These are phyloP conservation scores for Cepphus grylle DNA, from an alignment of 2,113 vertebrate species.

Conservation along the genomic window DNA sequence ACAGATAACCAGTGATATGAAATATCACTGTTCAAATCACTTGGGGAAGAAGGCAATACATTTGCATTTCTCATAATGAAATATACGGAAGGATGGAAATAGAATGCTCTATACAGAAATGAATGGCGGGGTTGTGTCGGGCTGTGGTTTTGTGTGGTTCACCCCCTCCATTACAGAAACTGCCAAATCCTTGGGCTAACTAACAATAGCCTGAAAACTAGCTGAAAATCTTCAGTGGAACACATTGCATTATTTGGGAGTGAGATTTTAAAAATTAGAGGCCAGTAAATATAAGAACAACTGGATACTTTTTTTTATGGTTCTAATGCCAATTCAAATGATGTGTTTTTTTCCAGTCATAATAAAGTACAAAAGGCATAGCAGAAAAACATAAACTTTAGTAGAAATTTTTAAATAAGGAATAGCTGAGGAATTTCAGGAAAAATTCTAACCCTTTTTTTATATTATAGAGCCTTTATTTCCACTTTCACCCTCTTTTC, in stretches of 20 bases:
- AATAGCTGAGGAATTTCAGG: not conserved
- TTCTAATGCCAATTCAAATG: not conserved
- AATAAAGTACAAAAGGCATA: not conserved
- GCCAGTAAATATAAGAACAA: not conserved
- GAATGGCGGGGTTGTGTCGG: not conserved
- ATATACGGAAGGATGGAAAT: not conserved
- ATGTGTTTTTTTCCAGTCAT: not conserved
- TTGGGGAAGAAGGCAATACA: not conserved
- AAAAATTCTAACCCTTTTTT: not conserved
- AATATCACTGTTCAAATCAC: not conserved
- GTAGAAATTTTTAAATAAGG: not conserved
- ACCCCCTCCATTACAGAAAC: not conserved
- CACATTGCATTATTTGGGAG: not conserved
- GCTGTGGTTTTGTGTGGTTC: not conserved
- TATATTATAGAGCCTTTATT: not conserved
- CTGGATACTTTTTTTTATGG: fast-evolving
- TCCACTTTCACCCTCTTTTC: not conserved
- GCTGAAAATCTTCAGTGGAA: not conserved
- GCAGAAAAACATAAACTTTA: not conserved
- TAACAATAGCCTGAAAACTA: not conserved
- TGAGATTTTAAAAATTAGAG: not conserved
- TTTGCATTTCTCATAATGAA: not conserved
- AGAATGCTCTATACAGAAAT: not conserved
- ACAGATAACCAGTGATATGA: not conserved
- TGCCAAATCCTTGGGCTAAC: not conserved